Evolutionary conservation across 2,888 invertebrate species (phyloP).

Genomic region (Diloba caeruleocephala): DNA sequence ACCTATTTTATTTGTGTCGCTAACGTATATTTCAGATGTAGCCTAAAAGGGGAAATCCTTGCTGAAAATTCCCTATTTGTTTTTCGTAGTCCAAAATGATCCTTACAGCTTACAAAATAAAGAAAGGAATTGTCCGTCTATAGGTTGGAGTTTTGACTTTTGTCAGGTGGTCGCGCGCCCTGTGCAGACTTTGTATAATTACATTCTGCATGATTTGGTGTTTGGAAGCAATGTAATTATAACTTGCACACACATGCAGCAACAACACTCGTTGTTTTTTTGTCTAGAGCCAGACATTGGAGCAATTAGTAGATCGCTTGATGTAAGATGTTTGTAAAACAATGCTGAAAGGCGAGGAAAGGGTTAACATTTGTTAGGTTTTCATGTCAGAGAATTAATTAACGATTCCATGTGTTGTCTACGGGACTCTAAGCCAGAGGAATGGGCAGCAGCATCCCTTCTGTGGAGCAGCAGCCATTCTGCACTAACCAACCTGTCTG

Average conservation of each 20-base stretch:
- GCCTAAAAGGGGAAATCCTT: conserved; percentile 76
- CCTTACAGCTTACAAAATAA: conserved; percentile 53
- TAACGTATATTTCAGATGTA: conserved; percentile 76
- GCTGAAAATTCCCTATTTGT: conserved; percentile 64
- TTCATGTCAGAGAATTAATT: not conserved
- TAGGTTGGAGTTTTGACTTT: conserved; percentile 56
- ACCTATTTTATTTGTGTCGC: conserved; percentile 79
- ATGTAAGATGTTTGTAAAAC: conserved; percentile 7
- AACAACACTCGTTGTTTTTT: conserved; percentile 44
- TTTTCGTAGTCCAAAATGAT: conserved; percentile 44
- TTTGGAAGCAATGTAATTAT: conserved; percentile 71
- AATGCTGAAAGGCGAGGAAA: not conserved
- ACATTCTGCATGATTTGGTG: conserved; percentile 67
- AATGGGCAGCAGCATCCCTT: too few species aligned
- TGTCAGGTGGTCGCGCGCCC: conserved; percentile 65
- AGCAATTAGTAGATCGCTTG: conserved; percentile 33
- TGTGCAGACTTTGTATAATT: conserved; percentile 81
- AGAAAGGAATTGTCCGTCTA: conserved; percentile 52
- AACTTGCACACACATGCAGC: conserved; percentile 63
- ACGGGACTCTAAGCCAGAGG: too few species aligned
- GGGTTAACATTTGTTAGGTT: not conserved
- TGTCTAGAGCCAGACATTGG: conserved; percentile 31
- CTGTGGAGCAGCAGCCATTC: too few species aligned
- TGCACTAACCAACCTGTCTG: too few species aligned
- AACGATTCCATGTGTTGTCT: too few species aligned